Base-by-base conservation (phyloP, 2,113 vertebrate genomes). In the Neomonachus schauinslandi region DNA sequence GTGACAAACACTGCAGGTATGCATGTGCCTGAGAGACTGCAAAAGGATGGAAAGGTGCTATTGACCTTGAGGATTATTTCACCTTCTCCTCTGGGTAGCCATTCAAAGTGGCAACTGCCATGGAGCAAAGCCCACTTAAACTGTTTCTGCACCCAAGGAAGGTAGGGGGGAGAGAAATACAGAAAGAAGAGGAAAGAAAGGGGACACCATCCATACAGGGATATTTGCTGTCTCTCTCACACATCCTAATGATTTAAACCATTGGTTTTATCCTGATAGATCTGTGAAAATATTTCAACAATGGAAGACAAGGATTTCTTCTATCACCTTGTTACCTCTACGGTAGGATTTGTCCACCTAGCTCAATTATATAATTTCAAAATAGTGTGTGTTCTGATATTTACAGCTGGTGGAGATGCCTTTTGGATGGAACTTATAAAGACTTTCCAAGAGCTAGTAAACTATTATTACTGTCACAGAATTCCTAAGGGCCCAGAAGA, bases 371-470 rank as follows among this genome's bases (percentile, higher is more conserved):
- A 71, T 87, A 72, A 94, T 22, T 39, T 96, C 59, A 81, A 72
- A 94, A 72, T 42, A 63, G 24, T 82, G 2, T 63, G n/a, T 86
- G 6, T 42, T 33, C 31, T 49, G 10, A 33, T 92, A 87, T 95
- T 96, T 95, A 90, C 93, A 87, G 67, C 57, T 86, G 12, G 12
- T 92, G 61, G 83, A 49, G 36, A 92, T 51, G 16, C 7, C 13
- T 74, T 92, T 90, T 94, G 84, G 26, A 83, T 87, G 21, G 4
- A 2, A 31, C 59, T 83, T 72, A 82, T 77, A 79, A 26, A 59
- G 42, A 90, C n/a, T 87, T 95, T 67, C 53, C 67, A 79, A 82
- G 59, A 82, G 57, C n/a, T 86, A 65, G 46, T 77, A 90, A 94
- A 61, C 26, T 65, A 31, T 18, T 86, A 59, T 83, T 94, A 57